Evolutionary conservation across 1,140 invertebrate genomes (phyloP).

Genomic region (Nilaparvata lugens): DNA sequence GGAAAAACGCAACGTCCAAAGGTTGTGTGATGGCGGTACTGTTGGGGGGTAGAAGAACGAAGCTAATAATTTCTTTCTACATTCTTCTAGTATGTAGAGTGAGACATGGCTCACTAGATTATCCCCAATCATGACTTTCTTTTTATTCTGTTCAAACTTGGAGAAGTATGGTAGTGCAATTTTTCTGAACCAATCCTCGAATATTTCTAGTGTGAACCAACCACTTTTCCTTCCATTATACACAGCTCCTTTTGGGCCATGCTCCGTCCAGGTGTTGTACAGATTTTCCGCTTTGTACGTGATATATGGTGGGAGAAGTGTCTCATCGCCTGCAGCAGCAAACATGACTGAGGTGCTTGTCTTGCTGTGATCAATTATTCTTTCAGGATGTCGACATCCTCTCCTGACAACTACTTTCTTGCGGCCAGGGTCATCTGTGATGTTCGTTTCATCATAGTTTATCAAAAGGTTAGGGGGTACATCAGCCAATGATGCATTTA

Average conservation of each 20-base stretch:
- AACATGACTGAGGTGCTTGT: conserved; percentile 30
- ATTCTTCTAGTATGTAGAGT: conserved; percentile 30
- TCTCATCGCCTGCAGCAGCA: conserved; percentile 26
- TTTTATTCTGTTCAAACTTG: conserved; percentile 7
- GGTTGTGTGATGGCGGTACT: conserved; percentile 37
- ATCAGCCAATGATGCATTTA: too few species aligned
- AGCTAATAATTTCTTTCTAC: conserved; percentile 32
- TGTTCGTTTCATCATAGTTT: too few species aligned
- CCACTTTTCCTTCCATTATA: too few species aligned
- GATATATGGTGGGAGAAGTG: conserved; percentile 30
- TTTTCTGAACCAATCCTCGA: too few species aligned
- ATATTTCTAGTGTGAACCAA: too few species aligned
- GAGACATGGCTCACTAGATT: conserved; percentile 33
- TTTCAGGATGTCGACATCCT: conserved; percentile 16
- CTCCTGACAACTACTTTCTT: conserved; percentile 30
- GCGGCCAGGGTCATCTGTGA: conserved; percentile 33
- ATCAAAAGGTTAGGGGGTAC: too few species aligned
- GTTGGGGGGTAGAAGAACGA: conserved; percentile 35
- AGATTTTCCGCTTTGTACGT: conserved; percentile 33
- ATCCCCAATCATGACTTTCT: conserved; percentile 30
- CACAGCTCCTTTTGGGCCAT: too few species aligned
- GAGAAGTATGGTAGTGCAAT: conserved; percentile 14
- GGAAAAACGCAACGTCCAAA: conserved; percentile 35
- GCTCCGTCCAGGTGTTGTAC: conserved; percentile 29
- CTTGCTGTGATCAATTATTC: conserved; percentile 14